Evolutionary conservation across 53 echinoderm and acorn worm species (phyloP).

Genomic region (Stichopus horrens): DNA sequence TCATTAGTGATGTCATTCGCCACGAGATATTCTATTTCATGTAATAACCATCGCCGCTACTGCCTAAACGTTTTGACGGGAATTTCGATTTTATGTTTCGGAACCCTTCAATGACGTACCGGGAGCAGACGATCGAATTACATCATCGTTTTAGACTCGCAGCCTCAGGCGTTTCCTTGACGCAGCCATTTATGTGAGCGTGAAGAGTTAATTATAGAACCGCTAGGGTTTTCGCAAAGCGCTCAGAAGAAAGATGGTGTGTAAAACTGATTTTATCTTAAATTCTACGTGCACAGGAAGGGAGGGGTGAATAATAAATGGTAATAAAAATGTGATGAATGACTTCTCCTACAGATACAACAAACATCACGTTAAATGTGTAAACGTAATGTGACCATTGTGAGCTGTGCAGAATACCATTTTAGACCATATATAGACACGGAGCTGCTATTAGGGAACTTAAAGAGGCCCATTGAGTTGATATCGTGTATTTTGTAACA

Average conservation of each 20-base stretch:
- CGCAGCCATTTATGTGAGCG: slow-evolving; percentile 27
- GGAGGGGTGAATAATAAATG: too few species aligned
- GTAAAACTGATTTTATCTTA: too few species aligned
- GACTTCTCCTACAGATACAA: too few species aligned
- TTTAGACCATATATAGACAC: too few species aligned
- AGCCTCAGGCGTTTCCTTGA: slow-evolving; percentile 33
- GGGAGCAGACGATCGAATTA: slow-evolving; percentile 40
- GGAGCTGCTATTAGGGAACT: too few species aligned
- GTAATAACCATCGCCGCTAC: slow-evolving; percentile 23
- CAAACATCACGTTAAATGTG: too few species aligned
- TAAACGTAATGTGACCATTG: too few species aligned
- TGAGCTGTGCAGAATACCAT: too few species aligned
- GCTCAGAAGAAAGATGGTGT: neutral
- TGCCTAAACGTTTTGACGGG: slow-evolving; percentile 36
- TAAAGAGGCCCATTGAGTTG: too few species aligned
- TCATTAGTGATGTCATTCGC: slow-evolving; percentile 40
- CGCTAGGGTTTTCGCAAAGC: slow-evolving; percentile 5
- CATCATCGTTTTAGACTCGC: slow-evolving; percentile 34
- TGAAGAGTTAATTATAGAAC: slow-evolving; percentile 32
- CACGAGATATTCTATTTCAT: slow-evolving; percentile 40
- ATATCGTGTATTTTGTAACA: too few species aligned
- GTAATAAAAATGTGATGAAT: too few species aligned
- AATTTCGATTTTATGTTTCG: slow-evolving; percentile 36
- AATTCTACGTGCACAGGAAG: too few species aligned
- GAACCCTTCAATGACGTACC: slow-evolving; percentile 33